Evolutionary conservation across 2,797 vertebrate species (phyloP), one percentile per base, ranked within the genome.

Genomic region (Pagetopsis macropterus): DNA sequence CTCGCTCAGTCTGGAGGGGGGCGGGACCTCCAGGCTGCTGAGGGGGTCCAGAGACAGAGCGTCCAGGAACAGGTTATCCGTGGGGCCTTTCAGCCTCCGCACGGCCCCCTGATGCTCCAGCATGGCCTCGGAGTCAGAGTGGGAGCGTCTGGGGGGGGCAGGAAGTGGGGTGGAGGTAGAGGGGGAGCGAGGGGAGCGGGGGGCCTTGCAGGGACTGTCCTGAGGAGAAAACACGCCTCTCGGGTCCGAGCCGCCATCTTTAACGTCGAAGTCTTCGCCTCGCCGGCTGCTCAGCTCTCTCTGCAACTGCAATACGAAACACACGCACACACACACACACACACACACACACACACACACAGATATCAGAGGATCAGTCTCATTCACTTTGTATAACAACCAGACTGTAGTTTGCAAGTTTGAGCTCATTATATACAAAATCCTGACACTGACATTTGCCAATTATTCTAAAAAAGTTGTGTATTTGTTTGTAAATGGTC

Each of bases 51-150:
- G 93, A 27, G 96, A 95, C 82, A 99, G 81, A 0, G 97, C 95
- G 2, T 99, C 97, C 91, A 99, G 88, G 70, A 98, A 98, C 81
- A 98, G 93, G 89, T 94, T 98, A 91, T 98, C 97, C 0, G 95
- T 94, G 4, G 95, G 94, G 0, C 94, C 95, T 83, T 95, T 96
- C 81, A 95, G 88, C 89, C 95, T 95, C 70, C 27, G 27, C 27
- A 75, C 69, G 2, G 95, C 83, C 0, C 95, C 94, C 66, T 90
- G 92, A 55, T 96, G 96, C 0, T 96, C 96, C 72, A 95, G 93
- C 5, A 88, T 82, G 45, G 94, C 91, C 13, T 98, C 97, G 0
- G 96, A 94, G 59, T 98, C 96, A 0, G 95, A 94, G 78, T 95
- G 95, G 67, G 96, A 96, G 84, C 96, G 95, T 2, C 83, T 69